Base-by-base conservation (phyloP, 2,888 invertebrate genomes). In the Trilocha varians region DNA sequence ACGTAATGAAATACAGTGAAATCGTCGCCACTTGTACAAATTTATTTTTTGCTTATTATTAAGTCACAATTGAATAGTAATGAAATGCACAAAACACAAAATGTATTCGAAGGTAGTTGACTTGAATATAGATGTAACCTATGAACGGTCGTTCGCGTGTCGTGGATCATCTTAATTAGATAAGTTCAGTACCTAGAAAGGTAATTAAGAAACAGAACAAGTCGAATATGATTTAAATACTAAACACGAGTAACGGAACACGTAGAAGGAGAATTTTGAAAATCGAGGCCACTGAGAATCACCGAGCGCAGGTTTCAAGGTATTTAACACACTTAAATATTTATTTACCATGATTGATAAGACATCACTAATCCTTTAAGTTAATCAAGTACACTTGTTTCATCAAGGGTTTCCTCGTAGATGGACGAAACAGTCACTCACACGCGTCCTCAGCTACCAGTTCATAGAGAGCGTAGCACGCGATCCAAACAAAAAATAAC, bases 401-500 rank as follows among this genome's bases (percentile, higher is more conserved):
- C 72, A 67, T 68, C 65, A 70, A 78, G 70, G 73, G 70, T 78
- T 76, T 82, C 76, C 80, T 78, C 73, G 68, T 70, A 73, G 64
- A 68, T 67, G 71, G 73, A 72, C 65, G 64, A 66, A 78, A 78
- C 75, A 82, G 82, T 78, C 84, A 83, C 77, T 79, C 75, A 80
- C 80, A 82, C 82, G 76, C 74, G 78, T 70, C 68, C 73, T 65
- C 68, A 69, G 53, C 65, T 69, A 69, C 65, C 69, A 72, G 68
- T 73, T 71, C 70, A 63, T 66, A 57, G 66, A 59, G 70, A 77
- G 75, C 74, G 78, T 66, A 69, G 78, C 82, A 82, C 83, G 83
- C 78, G 80, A 82, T 79, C 64, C 69, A 75, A 78, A 78, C 76
- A 72, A 82, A 77, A 79, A 83, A 79, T 78, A 77, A 78, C 79